Evolutionary conservation across 2,113 vertebrate genomes (phyloP).

Genomic region (Tretioscincus oriximinensis): DNA sequence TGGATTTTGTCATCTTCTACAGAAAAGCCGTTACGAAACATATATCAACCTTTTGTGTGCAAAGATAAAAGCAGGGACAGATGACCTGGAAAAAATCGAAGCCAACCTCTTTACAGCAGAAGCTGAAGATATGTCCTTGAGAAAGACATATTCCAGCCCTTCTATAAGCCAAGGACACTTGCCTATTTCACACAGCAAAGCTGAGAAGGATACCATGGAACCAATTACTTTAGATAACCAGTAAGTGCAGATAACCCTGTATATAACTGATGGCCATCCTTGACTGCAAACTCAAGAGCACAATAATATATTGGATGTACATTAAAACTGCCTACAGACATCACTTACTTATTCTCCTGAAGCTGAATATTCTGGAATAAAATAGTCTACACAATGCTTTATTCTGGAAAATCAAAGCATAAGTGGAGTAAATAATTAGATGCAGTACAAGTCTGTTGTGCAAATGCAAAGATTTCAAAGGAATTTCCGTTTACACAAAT

Average conservation of each 20-base stretch:
- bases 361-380: no score
- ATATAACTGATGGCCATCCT: slow-evolving; percentile 37
- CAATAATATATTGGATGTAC: slow-evolving; percentile 62
- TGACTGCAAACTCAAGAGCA: slow-evolving; percentile 67
- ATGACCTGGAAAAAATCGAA: slow-evolving; percentile 94
- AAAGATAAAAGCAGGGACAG: slow-evolving; percentile 86
- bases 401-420: no score
- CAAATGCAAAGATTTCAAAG: slow-evolving; percentile 53
- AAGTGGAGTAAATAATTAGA: no score
- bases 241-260: slow-evolving; percentile 3
- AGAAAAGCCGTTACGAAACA: slow-evolving; percentile 95
- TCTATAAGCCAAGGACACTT: slow-evolving; percentile 87
- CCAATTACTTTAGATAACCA: slow-evolving; percentile 72
- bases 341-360: no score
- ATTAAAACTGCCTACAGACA: background rate
- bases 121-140: slow-evolving; percentile 79
- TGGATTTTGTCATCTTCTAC: slow-evolving; percentile 51
- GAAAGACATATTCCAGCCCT: slow-evolving; percentile 94
- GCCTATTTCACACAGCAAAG: slow-evolving; percentile 73
- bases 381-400: no score
- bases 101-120: slow-evolving; percentile 81
- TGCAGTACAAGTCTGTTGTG: slow-evolving; percentile 7
- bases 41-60: slow-evolving; percentile 89
- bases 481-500: slow-evolving; percentile 60
- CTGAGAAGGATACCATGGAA: slow-evolving; percentile 65